phyloP scores from a whole-genome alignment of 2,888 invertebrate species.

The Diarsia mendica region DNA sequence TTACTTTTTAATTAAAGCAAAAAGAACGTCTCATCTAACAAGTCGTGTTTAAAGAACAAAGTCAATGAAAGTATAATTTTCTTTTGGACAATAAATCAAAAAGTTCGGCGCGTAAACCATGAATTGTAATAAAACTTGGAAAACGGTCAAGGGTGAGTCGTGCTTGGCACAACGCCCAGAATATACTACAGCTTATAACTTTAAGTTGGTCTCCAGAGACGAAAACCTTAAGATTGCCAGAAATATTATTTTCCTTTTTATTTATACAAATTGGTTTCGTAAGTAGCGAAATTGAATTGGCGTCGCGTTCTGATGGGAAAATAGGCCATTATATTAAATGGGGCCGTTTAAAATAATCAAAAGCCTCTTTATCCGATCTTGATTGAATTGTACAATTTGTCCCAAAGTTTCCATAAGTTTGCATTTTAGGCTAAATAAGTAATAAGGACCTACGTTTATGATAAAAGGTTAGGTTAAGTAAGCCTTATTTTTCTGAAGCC shows the following conservation, averaged over 20 bases:
- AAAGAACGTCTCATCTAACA: conserved; percentile 33
- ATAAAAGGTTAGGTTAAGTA: background rate
- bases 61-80: conserved; percentile 62
- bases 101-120: conserved; percentile 50
- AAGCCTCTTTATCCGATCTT: conserved; percentile 15
- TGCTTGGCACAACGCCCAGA: conserved; percentile 1
- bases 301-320: conserved; percentile 4
- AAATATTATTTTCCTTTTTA: conserved; percentile 27
- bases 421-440: conserved; percentile 4
- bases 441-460: background rate
- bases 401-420: conserved; percentile 9
- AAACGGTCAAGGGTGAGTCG: conserved; percentile 44
- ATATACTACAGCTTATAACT: conserved; percentile 7
- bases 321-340: conserved; percentile 31
- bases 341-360: conserved; percentile 20
- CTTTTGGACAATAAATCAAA: conserved; percentile 60
- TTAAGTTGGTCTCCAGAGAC: conserved; percentile 16
- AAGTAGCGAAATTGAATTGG: conserved; percentile 35
- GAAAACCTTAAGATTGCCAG: conserved; percentile 5
- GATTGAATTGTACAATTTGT: conserved; percentile 20
- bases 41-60: conserved; percentile 54
- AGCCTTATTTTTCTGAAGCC: background rate
- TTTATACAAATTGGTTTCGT: conserved; percentile 23
- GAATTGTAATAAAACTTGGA: conserved; percentile 50
- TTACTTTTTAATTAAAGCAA: conserved; percentile 57